Conservation (phyloP, 2,113 vertebrate genomes). For the Heloderma charlesbogerti region DNA sequence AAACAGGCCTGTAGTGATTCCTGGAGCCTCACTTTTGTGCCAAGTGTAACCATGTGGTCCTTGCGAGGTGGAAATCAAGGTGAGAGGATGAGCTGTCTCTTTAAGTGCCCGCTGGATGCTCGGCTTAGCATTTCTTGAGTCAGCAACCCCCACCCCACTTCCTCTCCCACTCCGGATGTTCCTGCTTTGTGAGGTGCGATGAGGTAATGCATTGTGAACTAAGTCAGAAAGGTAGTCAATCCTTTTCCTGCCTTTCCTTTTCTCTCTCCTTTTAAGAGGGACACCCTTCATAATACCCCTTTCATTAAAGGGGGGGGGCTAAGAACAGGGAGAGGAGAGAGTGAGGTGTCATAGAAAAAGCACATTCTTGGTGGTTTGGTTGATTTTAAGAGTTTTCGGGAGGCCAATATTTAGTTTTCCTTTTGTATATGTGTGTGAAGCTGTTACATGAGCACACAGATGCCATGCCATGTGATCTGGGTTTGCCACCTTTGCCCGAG, state of each 20-base stretch:
- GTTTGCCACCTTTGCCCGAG: background rate
- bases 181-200: background rate
- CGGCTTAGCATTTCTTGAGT: background rate
- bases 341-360: background rate
- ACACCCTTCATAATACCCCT: background rate
- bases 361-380: background rate
- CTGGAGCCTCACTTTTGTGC: background rate
- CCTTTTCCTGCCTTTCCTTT: background rate
- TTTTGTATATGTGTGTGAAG: background rate
- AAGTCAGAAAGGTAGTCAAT: background rate
- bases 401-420: background rate
- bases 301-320: background rate
- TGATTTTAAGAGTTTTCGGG: background rate
- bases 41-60: background rate
- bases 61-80: background rate
- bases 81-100: background rate
- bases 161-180: background rate
- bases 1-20: background rate
- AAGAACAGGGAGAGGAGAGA: background rate
- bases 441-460: background rate
- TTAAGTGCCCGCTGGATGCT: background rate
- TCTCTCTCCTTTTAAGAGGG: background rate
- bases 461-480: background rate
- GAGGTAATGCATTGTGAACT: background rate
- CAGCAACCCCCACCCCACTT: background rate